Evolutionary conservation across 2,113 vertebrate genomes (phyloP).

Genomic region (Lucifuga dentata): DNA sequence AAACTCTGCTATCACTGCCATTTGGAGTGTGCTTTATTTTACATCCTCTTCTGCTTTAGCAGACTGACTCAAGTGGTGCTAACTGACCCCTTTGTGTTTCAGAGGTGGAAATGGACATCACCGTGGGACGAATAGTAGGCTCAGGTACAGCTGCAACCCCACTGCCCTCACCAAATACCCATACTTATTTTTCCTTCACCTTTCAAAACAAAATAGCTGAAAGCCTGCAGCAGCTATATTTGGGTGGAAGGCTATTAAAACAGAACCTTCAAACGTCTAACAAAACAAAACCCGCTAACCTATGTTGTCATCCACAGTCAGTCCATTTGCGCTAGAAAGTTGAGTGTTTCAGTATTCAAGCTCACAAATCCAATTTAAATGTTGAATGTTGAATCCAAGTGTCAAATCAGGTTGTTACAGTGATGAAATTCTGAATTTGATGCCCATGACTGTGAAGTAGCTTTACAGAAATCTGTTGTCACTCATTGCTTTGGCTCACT

Average conservation of each 20-base stretch:
- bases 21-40: constrained; percentile 43
- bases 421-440: neutral
- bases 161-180: constrained; percentile 7
- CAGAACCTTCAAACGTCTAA: neutral
- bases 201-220: constrained; percentile 20
- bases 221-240: constrained; percentile 39
- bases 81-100: constrained; percentile 93
- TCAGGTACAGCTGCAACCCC: constrained; percentile 90
- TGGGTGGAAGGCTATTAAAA: neutral
- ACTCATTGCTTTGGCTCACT: neutral
- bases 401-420: neutral
- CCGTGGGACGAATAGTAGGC: constrained; percentile 92
- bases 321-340: neutral
- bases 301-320: neutral
- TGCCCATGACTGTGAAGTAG: neutral
- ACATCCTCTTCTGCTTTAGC: constrained; percentile 44
- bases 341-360: neutral
- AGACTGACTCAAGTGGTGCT: constrained; percentile 54
- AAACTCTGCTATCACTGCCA: constrained; percentile 33
- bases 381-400: neutral
- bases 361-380: neutral
- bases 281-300: neutral
- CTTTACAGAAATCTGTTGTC: neutral
- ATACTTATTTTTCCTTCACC: constrained; percentile 3
- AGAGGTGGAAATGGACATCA: constrained; percentile 92